phyloP scores from a whole-genome alignment of 2,888 invertebrate species.

The Pteria penguin region DNA sequence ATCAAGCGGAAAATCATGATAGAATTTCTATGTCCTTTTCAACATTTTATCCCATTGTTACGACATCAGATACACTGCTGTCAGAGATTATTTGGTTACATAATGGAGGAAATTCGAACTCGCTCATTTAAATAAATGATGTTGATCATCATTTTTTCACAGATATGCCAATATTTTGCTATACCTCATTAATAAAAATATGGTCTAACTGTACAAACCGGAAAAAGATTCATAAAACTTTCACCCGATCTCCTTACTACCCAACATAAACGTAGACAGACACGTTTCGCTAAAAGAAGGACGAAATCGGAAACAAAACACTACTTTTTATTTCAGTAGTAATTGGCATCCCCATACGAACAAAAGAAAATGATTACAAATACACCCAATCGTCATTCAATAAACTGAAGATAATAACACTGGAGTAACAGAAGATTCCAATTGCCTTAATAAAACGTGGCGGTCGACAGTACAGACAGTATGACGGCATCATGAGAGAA shows the following conservation, averaged over 20 bases:
- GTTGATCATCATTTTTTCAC: neutral
- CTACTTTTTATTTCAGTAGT: neutral
- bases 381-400: neutral
- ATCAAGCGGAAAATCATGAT: no score
- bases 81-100: neutral
- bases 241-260: neutral
- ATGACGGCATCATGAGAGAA: neutral
- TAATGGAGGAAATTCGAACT: neutral
- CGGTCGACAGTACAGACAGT: neutral
- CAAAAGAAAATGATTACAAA: neutral
- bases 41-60: no score
- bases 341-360: neutral
- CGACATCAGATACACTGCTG: no score
- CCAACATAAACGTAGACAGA: neutral
- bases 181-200: neutral
- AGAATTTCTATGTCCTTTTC: no score
- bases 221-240: neutral
- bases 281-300: neutral
- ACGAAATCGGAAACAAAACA: neutral
- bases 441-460: neutral
- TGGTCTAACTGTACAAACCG: neutral
- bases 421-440: neutral
- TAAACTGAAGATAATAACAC: neutral
- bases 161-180: neutral
- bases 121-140: neutral